Evolutionary conservation across 2,888 invertebrate species (phyloP), one percentile per base, ranked within the genome.

Genomic region (Ectemnius cavifrons): DNA sequence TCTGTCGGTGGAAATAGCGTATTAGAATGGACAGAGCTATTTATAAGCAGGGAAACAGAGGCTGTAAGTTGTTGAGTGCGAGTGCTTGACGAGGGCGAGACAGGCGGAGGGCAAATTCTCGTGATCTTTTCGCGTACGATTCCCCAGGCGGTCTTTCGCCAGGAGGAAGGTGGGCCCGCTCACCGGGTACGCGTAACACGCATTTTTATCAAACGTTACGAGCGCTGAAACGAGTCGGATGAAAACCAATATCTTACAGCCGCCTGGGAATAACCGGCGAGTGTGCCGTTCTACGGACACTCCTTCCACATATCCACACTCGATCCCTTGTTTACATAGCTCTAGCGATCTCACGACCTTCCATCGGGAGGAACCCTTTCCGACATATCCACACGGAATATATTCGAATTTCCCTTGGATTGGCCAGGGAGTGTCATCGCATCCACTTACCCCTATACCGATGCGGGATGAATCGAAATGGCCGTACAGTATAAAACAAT

Each of bases 131-230:
- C 85, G 84, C 80, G 83, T 88, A 91, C 86, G 89, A 87, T 85
- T 91, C 91, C 90, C 91, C 79, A 77, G 91, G 81, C 86, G 88
- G 84, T 87, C 86, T 89, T 91, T 89, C 82, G 83, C 37, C 8
- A 37, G 37, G 84, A 80, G 84, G 81, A 83, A 83, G 86, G 77
- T 83, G 86, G 88, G 85, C 86, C 85, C 84, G 37, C 11, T 37
- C 37, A 37, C 37, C 37, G 86, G 86, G 88, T 37, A 85, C 89
- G 90, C 90, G 89, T 89, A 89, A 90, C 90, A 89, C 90, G 90
- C 91, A 90, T 91, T 91, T 91, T 91, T 90, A 91, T 91, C 90
- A 90, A 91, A 90, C 89, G 90, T 91, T 91, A 91, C 89, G 91
- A 90, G 88, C 89, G 82, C 82, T 85, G 87, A 87, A 91, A 90